phyloP scores from a whole-genome alignment of 2,888 invertebrate genomes.

The Raillietiella orientalis region DNA sequence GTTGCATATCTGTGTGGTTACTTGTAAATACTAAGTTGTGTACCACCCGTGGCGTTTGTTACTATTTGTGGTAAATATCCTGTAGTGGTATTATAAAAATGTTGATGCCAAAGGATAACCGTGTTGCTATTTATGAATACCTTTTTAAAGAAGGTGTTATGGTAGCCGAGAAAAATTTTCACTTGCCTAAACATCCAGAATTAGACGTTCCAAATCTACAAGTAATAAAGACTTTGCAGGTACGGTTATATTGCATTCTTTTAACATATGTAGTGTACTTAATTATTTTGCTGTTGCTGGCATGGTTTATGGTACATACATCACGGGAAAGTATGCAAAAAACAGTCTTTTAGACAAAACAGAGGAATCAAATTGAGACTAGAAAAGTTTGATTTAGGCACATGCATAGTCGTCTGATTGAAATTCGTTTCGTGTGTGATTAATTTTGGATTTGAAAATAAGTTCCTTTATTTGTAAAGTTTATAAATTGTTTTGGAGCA shows the following conservation, averaged over 20 bases:
- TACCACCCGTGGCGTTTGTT: constrained; percentile 2
- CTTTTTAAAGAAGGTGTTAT: constrained; percentile 97
- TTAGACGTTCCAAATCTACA: constrained; percentile 88
- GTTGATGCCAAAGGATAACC: constrained; percentile 99
- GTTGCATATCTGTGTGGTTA: neutral
- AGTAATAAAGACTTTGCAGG: constrained; percentile 90
- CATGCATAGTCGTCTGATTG: too few relatives aligned
- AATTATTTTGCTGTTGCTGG: too few relatives aligned
- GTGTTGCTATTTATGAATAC: constrained; percentile 84
- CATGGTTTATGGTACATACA: too few relatives aligned
- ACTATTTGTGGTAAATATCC: too few relatives aligned
- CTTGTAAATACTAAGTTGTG: constrained; percentile 3
- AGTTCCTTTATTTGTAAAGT: constrained; percentile 2
- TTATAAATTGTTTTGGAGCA: neutral
- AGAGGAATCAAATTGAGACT: too few relatives aligned
- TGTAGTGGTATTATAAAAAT: constrained; percentile 25
- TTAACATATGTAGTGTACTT: too few relatives aligned
- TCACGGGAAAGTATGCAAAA: too few relatives aligned
- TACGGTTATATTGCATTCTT: constrained; percentile 11
- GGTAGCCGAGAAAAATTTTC: constrained; percentile 95
- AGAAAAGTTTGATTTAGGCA: too few relatives aligned
- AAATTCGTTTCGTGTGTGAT: too few relatives aligned
- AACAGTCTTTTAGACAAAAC: too few relatives aligned
- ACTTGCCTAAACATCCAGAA: constrained; percentile 90
- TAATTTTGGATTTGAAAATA: too few relatives aligned